Conservation (phyloP, 2,888 invertebrate genomes). For the Eulithis testata region DNA sequence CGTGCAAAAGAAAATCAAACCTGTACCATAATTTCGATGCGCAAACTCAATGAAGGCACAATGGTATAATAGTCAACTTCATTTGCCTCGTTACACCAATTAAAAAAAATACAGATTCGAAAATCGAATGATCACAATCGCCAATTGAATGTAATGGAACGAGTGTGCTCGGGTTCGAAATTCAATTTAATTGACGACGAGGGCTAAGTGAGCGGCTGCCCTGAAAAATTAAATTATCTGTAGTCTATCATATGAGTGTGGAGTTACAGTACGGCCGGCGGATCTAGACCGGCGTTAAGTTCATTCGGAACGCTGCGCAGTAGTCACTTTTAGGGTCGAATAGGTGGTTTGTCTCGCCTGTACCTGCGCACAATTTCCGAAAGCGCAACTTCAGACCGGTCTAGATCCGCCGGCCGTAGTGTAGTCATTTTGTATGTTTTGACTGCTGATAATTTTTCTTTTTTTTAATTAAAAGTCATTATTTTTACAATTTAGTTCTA, state of each 20-base stretch:
- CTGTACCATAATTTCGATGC: conserved; percentile 15
- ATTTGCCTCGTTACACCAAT: conserved; percentile 38
- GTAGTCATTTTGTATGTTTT: conserved; percentile 35
- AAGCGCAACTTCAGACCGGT: no score
- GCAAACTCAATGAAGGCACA: conserved; percentile 26
- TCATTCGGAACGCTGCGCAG: no score
- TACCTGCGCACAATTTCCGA: no score
- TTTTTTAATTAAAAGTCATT: no score
- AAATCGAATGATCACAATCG: conserved; percentile 47
- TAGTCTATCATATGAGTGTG: conserved; percentile 15
- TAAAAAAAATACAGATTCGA: conserved; percentile 42
- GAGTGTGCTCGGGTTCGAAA: conserved; percentile 47
- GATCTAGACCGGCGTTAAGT: no score
- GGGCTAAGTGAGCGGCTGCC: conserved; percentile 42
- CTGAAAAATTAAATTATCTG: conserved; percentile 44
- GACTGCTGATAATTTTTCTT: neutral
- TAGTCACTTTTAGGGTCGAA: no score
- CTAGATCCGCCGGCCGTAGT: no score
- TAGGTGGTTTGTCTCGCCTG: no score
- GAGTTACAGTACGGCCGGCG: no score
- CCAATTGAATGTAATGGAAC: conserved; percentile 49
- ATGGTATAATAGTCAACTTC: conserved; percentile 31
- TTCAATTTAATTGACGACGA: conserved; percentile 46
- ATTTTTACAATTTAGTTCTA: no score
- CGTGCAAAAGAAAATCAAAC: conserved; percentile 9